phyloP scores from a whole-genome alignment of 2,113 vertebrate species.

The Haliaeetus leucogaster region DNA sequence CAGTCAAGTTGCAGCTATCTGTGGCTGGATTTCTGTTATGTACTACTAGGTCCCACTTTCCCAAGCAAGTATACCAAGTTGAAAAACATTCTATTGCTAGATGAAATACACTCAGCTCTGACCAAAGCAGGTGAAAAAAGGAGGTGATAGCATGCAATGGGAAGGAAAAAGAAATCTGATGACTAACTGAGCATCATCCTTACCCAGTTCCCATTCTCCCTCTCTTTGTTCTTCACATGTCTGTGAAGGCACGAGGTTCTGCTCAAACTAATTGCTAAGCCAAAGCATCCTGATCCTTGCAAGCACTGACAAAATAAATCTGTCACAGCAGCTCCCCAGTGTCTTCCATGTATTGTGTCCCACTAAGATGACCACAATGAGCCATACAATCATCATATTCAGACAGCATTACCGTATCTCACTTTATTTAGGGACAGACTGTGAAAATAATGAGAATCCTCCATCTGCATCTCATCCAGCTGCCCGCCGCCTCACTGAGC shows the following conservation, averaged over 20 bases:
- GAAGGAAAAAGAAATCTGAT: neutral
- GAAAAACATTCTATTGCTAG: neutral
- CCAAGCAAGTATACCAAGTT: neutral
- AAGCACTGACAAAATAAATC: neutral
- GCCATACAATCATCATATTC: neutral
- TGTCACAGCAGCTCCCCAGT: neutral
- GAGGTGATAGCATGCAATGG: neutral
- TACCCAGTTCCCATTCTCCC: neutral
- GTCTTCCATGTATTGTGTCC: neutral
- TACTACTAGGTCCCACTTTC: neutral
- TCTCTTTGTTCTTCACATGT: accelerated
- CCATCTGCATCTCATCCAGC: neutral
- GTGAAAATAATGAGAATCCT: neutral
- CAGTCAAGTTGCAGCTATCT: neutral
- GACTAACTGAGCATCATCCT: neutral
- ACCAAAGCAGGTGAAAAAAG: neutral
- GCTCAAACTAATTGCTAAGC: neutral
- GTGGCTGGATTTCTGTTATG: neutral
- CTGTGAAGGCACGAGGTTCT: neutral
- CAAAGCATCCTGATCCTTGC: neutral
- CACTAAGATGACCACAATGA: neutral
- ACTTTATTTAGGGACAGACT: neutral
- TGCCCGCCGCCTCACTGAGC: neutral
- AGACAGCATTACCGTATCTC: neutral
- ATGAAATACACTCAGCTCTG: neutral